Percentiles rank a stretch among this genome's conserved stretches.
These are phyloP conservation scores for Aleadryas rufinucha DNA, from an alignment of 2,113 vertebrate genomes.

Conservation along the genomic window DNA sequence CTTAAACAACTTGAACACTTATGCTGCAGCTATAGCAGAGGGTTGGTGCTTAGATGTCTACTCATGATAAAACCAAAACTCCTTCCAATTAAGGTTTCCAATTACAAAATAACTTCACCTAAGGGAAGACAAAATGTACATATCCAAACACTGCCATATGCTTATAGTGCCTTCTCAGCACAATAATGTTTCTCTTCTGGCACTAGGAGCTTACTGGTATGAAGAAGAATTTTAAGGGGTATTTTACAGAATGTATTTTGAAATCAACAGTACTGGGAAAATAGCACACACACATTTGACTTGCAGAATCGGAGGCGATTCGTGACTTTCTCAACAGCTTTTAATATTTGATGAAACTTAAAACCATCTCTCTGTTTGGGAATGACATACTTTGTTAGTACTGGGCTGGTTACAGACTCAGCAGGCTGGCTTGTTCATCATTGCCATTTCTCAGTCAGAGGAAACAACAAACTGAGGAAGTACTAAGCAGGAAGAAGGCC, in stretches of 20 bases:
- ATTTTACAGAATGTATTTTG: neutral
- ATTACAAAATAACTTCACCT: constrained; percentile 29
- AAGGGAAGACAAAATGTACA: neutral
- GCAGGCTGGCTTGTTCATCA: neutral
- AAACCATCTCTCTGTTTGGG: neutral
- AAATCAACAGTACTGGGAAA: neutral
- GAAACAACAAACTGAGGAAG: neutral
- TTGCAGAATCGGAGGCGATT: neutral
- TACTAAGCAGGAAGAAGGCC: neutral
- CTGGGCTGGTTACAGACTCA: neutral
- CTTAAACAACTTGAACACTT: neutral
- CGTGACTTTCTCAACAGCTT: neutral
- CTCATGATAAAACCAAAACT: constrained; percentile 3
- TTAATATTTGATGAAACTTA: neutral
- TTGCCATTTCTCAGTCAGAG: neutral
- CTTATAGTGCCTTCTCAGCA: neutral
- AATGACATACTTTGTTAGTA: neutral
- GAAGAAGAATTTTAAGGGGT: neutral
- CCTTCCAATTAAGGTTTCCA: neutral
- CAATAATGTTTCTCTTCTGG: neutral
- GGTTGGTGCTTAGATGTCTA: neutral
- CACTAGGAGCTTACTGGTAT: neutral
- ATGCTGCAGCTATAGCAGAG: neutral
- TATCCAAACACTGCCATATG: neutral
- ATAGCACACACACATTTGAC: neutral